Evolutionary conservation across 2,797 vertebrate species (phyloP), one percentile per base, ranked within the genome.

Genomic region (Hybognathus amarus): DNA sequence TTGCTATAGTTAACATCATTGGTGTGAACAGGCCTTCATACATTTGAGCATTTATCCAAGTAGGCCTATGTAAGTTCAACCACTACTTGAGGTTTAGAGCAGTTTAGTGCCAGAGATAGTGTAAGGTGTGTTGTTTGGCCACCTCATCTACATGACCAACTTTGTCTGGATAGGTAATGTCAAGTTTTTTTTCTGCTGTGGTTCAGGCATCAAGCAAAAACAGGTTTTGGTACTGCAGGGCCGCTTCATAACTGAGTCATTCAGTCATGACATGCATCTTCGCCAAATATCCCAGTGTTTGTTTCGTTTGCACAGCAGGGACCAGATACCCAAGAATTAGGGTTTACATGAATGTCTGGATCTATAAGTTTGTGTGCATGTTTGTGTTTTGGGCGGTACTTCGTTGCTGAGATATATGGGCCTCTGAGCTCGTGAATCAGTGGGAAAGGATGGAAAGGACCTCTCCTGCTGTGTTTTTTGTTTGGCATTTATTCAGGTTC

Each of bases 291-390:
- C 79, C 59, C 33, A 12, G 12, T 38, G 12, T 59, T 85, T 81
- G 73, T 81, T 77, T 77, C 64, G 79, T 54, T 76, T 61, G 64
- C 66, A 82, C 84, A 70, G 54, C 42, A 54, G 64, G 79, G 63
- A 81, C 66, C 42, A 77, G 61, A 77, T 77, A 27, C 12, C 38
- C n/a, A 71, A 56, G 64, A 81, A 63, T 77, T 42, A 75, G 17
- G 11, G 42, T 75, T 75, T 52, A 27, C 33, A 54, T 36, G 33
- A 83, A 54, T 76, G 11, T 76, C 63, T 5, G 20, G 47, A 56
- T 56, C 81, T 68, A 56, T 82, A 76, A 74, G 83, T 80, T 52
- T 11, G 38, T 13, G 22, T 77, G 70, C 33, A 45, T 85, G 11
- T 78, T 36, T 76, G 15, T 42, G 54, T 75, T 64, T 64, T 75